Percentiles rank a stretch among this genome's conserved stretches.
phyloP scores from a whole-genome alignment of 2,113 vertebrate genomes.

The Phaethornis superciliosus region DNA sequence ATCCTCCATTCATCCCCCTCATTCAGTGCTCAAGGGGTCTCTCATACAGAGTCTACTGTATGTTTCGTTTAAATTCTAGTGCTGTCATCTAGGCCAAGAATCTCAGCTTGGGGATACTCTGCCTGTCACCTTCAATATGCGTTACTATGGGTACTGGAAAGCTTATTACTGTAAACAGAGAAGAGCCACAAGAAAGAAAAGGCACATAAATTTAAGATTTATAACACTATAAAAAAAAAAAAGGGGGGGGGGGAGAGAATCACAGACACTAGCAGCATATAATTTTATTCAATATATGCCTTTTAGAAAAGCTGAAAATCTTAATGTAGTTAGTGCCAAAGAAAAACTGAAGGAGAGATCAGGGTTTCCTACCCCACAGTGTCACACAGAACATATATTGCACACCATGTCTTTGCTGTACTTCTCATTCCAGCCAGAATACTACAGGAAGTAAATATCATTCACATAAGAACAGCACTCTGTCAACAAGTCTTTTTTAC shows the following conservation, averaged over 20 bases:
- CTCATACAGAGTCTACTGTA: not conserved
- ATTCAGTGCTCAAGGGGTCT: not conserved
- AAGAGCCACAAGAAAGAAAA: constrained; percentile 23
- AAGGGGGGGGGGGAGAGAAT: not conserved
- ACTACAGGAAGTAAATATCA: constrained; percentile 39
- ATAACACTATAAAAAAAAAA: not conserved
- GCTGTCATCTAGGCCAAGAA: constrained; percentile 38
- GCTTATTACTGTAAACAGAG: constrained; percentile 39
- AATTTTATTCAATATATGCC: not conserved
- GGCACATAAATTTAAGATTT: not conserved
- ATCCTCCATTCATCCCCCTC: not conserved
- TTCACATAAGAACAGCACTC: constrained; percentile 37
- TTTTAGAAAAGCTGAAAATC: not conserved
- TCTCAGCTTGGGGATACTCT: constrained; percentile 58
- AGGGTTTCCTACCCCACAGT: not conserved
- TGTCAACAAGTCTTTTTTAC: constrained; percentile 63
- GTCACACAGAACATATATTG: not conserved
- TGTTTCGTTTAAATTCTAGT: constrained; percentile 48
- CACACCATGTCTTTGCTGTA: not conserved
- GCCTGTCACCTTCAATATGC: constrained; percentile 44
- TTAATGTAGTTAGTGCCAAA: not conserved
- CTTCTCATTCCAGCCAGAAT: constrained; percentile 2
- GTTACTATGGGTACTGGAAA: constrained; percentile 69
- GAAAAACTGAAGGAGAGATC: not conserved
- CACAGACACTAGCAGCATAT: not conserved